These are phyloP conservation scores for Poliocrania exsul DNA, from an alignment of 2,797 vertebrate species.

Conservation along the genomic window DNA sequence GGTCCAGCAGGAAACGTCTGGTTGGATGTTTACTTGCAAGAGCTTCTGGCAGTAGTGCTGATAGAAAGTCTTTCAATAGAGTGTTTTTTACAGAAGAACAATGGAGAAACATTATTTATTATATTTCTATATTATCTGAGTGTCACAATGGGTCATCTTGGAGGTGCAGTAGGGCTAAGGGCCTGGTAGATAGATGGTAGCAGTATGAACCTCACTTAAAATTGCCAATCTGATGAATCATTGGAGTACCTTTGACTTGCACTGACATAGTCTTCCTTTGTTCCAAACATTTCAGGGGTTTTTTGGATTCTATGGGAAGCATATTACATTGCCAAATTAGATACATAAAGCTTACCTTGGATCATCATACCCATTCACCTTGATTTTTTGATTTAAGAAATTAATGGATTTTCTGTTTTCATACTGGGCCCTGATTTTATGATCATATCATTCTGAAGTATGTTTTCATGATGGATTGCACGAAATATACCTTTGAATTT, in stretches of 20 bases:
- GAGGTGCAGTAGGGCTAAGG: neutral
- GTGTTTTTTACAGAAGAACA: too few relatives aligned
- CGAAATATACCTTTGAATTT: neutral
- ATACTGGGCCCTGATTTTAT: neutral
- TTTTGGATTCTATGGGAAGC: neutral
- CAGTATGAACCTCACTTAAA: rapidly evolving
- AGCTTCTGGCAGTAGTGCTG: too few relatives aligned
- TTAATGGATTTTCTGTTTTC: neutral
- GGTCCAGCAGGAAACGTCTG: too few relatives aligned
- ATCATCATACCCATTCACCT: neutral
- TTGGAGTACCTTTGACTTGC: neutral
- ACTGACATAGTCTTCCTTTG: neutral
- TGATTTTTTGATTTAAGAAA: neutral
- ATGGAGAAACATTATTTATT: too few relatives aligned
- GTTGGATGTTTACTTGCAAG: too few relatives aligned
- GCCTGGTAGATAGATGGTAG: neutral
- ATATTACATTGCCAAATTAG: neutral
- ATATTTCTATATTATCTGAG: too few relatives aligned
- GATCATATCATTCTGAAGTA: neutral
- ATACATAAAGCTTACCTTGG: neutral
- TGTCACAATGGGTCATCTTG: neutral
- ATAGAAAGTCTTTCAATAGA: too few relatives aligned
- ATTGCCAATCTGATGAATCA: neutral
- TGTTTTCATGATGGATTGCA: neutral
- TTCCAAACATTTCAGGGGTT: rapidly evolving